phyloP scores from a whole-genome alignment of 1,140 invertebrate species.

The Palaemon carinicauda region DNA sequence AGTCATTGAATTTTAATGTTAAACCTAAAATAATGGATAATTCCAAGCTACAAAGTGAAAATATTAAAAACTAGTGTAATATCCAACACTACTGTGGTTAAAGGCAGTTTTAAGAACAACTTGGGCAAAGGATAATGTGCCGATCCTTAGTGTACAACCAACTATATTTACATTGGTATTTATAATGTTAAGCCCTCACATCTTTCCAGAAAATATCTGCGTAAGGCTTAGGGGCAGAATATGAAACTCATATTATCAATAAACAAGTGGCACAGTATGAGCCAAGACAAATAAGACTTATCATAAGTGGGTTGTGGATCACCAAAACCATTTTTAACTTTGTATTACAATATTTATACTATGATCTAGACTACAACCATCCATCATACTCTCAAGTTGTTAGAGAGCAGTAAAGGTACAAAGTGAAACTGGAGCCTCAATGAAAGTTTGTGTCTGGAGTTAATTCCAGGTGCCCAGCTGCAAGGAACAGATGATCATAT shows the following conservation, averaged over 20 bases:
- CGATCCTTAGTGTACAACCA: constrained; percentile 56
- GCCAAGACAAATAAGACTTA: constrained; percentile 50
- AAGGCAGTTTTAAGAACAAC: constrained; percentile 57
- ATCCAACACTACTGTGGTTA: constrained; percentile 55
- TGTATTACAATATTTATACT: background rate
- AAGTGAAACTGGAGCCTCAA: background rate
- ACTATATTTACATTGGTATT: constrained; percentile 55
- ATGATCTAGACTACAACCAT: background rate
- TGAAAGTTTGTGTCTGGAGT: background rate
- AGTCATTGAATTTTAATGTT: constrained; percentile 49
- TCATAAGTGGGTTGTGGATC: constrained; percentile 28
- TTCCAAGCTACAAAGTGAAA: constrained; percentile 57
- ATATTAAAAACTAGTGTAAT: constrained; percentile 57
- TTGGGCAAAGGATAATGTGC: constrained; percentile 56
- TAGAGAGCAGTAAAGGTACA: background rate
- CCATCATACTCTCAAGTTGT: background rate
- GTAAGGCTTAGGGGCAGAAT: constrained; percentile 53
- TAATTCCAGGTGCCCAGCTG: constrained; percentile 25
- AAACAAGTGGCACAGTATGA: constrained; percentile 45
- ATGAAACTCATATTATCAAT: constrained; percentile 32
- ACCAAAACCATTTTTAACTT: constrained; percentile 23
- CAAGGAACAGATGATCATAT: background rate
- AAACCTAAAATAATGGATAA: constrained; percentile 53
- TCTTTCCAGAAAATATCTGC: constrained; percentile 40
- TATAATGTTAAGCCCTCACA: constrained; percentile 47